Percentiles rank a stretch among this genome's conserved stretches.
These are phyloP conservation scores for Caretta caretta DNA, from an alignment of 2,113 vertebrate species.

Conservation along the genomic window DNA sequence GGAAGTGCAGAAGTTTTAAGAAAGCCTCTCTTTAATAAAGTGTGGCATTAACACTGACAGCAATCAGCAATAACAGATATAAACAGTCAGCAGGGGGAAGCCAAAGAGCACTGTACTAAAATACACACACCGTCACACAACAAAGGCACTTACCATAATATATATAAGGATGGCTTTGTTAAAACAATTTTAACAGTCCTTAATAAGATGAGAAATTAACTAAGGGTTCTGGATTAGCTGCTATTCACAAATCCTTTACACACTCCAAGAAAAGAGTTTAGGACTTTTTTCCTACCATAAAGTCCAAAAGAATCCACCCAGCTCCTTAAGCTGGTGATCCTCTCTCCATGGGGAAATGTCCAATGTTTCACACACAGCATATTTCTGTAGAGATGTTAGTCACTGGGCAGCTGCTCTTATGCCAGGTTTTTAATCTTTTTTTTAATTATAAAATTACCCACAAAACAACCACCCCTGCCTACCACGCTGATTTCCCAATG, in stretches of 20 bases:
- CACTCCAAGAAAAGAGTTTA: constrained; percentile 5
- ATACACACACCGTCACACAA: not conserved
- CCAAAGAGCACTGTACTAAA: not conserved
- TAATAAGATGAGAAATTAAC: not conserved
- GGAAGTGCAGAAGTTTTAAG: not conserved
- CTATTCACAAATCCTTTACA: constrained; percentile 8
- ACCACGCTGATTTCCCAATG: constrained; percentile 10
- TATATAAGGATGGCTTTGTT: not conserved
- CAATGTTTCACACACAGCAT: constrained; percentile 24
- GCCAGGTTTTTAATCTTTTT: constrained; percentile 33
- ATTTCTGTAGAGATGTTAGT: constrained; percentile 21
- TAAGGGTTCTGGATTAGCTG: not conserved
- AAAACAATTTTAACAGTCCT: not conserved
- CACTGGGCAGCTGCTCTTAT: constrained; percentile 39
- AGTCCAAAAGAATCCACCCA: constrained; percentile 17
- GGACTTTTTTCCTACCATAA: constrained; percentile 6
- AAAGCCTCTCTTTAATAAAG: not conserved
- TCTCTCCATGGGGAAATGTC: constrained; percentile 25
- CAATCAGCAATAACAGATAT: not conserved
- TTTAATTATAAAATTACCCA: constrained; percentile 54
- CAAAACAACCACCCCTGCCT: constrained; percentile 4
- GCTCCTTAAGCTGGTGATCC: not conserved
- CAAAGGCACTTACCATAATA: not conserved
- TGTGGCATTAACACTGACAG: not conserved
- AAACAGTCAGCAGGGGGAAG: not conserved